Base-by-base conservation (phyloP, 2,888 invertebrate genomes). In the Monopis laevigella region DNA sequence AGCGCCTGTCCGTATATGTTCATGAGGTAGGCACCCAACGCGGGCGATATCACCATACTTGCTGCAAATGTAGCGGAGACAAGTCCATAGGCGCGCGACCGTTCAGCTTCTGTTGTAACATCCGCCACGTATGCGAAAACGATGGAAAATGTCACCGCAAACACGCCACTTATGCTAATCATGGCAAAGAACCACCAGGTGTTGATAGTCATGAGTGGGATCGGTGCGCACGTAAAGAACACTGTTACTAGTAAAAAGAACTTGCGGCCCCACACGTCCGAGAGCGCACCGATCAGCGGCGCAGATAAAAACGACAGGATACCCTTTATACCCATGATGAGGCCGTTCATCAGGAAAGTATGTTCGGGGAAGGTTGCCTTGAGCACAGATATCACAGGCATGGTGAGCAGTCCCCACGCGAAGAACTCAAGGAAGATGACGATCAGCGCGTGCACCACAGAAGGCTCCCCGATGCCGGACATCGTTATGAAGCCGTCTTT, bases 161-260 rank as follows among this genome's bases (percentile, higher is more conserved):
- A 99, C 52, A 98, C 92, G 46, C 99, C 99, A 54, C 96, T 97
- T 69, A 99, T 94, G 65, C 96, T 96, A 81, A 98, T 95, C 91
- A 98, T 93, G 45, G 98, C 96, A 80, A 99, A 99, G 78, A 98
- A 99, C 96, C 96, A 98, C 95, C 95, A 98, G 38, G 98, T 96
- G 82, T 98, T 98, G 65, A 99, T 92, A 60, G 94, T 95, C 95
- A 99, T 98, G 46, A 99, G 85, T 41, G 99, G 99, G 66, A 99
- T 98, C 40, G 99, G 99, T 54, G 93, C 92, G 81, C 99, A 99
- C 27, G 99, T 99, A 81, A 98, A 98, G 75, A 98, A 96, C 58
- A 98, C 98, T 39, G 98, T 98, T 60, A 99, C 89, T 49, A 99
- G 85, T 46, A 99, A 87, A 82, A 98, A 98, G 67, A 98, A 91